phyloP scores from a whole-genome alignment of 30 jellyfish, hydroid and myxozoan genomes.

The Haliclystus octoradiatus region DNA sequence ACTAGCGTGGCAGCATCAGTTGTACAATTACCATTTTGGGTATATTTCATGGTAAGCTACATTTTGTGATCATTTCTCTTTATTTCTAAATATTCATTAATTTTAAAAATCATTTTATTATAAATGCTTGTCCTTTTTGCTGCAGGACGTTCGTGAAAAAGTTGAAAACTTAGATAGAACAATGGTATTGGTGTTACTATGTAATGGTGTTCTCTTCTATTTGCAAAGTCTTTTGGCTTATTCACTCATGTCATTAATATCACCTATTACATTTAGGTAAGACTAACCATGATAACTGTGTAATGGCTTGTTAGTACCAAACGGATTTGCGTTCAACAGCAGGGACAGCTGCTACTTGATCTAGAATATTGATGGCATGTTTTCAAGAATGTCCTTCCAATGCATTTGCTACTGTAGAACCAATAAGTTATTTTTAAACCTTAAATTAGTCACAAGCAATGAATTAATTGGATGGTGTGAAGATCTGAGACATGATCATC shows the following conservation, averaged over 20 bases:
- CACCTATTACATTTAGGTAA: conserved; percentile 97
- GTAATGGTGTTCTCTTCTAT: conserved; percentile 74
- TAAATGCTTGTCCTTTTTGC: not conserved
- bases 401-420: too few relatives aligned
- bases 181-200: conserved; percentile 53
- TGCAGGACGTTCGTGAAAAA: conserved; percentile 52
- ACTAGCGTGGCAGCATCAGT: conserved; percentile 94
- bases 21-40: conserved; percentile 94
- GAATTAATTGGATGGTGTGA: too few relatives aligned
- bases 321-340: not conserved
- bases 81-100: not conserved
- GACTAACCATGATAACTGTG: not conserved
- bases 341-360: too few relatives aligned
- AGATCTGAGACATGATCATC: too few relatives aligned
- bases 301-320: not conserved
- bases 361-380: too few relatives aligned
- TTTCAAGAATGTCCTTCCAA: too few relatives aligned
- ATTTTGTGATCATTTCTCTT: not conserved
- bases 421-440: too few relatives aligned
- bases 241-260: conserved; percentile 77
- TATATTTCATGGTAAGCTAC: conserved; percentile 72
- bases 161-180: conserved; percentile 25
- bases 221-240: conserved; percentile 89
- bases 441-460: too few relatives aligned
- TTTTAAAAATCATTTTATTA: not conserved